These are phyloP conservation scores for Cryptotermes secundus DNA, from an alignment of 1,140 invertebrate species.

Conservation along the genomic window DNA sequence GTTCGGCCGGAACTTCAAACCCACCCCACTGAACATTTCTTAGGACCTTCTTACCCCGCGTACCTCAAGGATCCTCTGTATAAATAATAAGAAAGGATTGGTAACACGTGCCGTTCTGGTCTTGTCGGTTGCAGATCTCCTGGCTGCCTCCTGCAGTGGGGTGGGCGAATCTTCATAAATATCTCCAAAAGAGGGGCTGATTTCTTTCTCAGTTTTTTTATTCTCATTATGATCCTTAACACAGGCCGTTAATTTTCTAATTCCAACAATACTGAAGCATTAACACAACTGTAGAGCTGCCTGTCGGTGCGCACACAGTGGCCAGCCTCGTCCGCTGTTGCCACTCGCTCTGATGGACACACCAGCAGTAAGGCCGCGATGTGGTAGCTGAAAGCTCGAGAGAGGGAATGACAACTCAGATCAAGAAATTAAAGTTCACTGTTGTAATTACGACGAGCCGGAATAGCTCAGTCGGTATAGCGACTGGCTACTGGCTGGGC, in stretches of 20 bases:
- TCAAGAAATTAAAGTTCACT: too few species aligned
- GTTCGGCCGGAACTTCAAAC: not conserved
- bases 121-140: not conserved
- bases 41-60: not conserved
- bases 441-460: too few species aligned
- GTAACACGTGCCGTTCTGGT: not conserved
- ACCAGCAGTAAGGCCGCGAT: too few species aligned
- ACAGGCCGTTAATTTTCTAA: conserved; percentile 1
- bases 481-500: too few species aligned
- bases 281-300: too few species aligned
- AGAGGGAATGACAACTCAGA: too few species aligned
- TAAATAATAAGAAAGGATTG: not conserved
- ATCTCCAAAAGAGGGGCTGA: not conserved
- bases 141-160: not conserved
- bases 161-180: not conserved
- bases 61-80: not conserved
- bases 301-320: too few species aligned
- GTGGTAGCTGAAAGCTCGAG: too few species aligned
- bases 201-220: not conserved
- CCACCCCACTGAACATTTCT: not conserved
- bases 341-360: too few species aligned
- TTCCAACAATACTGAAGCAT: not conserved
- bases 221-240: not conserved
- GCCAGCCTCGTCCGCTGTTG: too few species aligned
- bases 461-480: too few species aligned